Conservation (phyloP, 2,888 invertebrate genomes). For the Heptascelio sp. region DNA sequence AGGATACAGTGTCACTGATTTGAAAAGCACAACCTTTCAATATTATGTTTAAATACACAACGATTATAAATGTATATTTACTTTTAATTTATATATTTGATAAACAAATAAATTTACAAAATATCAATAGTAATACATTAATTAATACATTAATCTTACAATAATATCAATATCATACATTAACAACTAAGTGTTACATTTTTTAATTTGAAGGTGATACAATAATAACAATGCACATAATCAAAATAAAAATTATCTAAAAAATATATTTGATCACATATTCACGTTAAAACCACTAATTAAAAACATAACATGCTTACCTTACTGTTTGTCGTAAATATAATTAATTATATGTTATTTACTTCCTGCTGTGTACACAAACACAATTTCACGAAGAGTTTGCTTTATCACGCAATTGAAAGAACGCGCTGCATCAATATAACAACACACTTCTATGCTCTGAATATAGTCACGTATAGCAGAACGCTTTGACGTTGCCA, state of each 20-base stretch:
- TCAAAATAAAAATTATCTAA: neutral
- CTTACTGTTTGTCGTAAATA: neutral
- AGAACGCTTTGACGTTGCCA: neutral
- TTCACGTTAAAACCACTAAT: neutral
- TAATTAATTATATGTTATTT: neutral
- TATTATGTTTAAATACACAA: neutral
- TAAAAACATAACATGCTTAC: neutral
- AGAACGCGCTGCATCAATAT: neutral
- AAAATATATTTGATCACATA: neutral
- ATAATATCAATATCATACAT: neutral
- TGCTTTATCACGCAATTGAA: neutral
- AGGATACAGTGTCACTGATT: neutral
- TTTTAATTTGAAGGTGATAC: neutral
- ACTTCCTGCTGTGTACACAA: neutral
- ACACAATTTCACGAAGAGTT: neutral
- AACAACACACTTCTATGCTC: too few species aligned
- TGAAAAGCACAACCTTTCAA: neutral
- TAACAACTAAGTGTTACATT: neutral
- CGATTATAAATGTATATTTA: neutral
- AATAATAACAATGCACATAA: neutral
- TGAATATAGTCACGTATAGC: neutral
- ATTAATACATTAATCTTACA: too few species aligned
- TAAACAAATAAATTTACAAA: neutral
- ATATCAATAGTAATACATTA: too few species aligned
- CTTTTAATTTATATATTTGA: neutral